Base-by-base conservation (phyloP, 2,888 invertebrate species). In the Alloscopus bannaensis region DNA sequence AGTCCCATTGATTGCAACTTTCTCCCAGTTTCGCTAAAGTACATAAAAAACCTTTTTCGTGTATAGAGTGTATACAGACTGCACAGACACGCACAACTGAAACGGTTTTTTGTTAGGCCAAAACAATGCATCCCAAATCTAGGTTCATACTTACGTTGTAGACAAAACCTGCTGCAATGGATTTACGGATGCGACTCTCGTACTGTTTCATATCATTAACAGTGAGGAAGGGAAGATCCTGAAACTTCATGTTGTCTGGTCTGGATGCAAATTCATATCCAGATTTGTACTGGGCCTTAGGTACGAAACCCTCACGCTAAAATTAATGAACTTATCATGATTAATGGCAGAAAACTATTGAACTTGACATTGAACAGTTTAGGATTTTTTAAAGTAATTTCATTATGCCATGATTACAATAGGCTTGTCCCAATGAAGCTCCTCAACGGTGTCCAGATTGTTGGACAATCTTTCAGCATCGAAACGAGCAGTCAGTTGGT, bases 111-210 rank as follows among this genome's bases (percentile, higher is more conserved):
- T n/a, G n/a, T n/a, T n/a, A n/a, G n/a, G n/a, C n/a, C n/a, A n/a
- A n/a, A n/a, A n/a, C n/a, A n/a, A n/a, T n/a, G n/a, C n/a, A n/a
- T n/a, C 18, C 3, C 6, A 45, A 50, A 50, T 50, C 18, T 0
- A 8, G n/a, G 0, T 40, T 31, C 62, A 55, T 28, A 40, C 60
- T 71, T 78, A 82, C 75, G 20, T 78, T 72, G 3, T 76, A 18
- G 52, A 89, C 88, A 85, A 87, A 90, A 85, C 92, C 92, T 82
- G 89, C 89, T 78, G 91, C 89, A 81, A 92, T 90, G 81, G 91
- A 91, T 80, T 91, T 91, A 69, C 88, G 89, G 81, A 92, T 91
- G 79, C 92, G 90, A 69, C 87, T 89, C 87, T 91, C 91, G 85
- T 89, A 89, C 40, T 88, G 71, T 87, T 77, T 84, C 83, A 86